These are phyloP conservation scores for Columbina picui DNA, from an alignment of 2,113 vertebrate genomes.

Conservation along the genomic window DNA sequence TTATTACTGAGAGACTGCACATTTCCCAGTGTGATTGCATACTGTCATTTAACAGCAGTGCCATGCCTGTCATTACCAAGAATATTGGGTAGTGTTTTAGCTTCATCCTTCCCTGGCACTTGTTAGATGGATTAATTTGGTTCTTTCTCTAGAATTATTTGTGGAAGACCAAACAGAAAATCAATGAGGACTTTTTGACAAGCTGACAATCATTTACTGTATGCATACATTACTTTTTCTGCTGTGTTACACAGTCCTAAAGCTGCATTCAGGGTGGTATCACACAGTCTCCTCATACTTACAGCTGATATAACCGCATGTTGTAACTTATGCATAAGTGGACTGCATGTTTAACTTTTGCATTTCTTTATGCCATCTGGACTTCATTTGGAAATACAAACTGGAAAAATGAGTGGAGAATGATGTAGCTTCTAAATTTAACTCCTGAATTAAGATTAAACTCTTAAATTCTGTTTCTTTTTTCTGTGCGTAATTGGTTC, in stretches of 20 bases:
- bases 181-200: neutral
- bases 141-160: neutral
- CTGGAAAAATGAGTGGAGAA: neutral
- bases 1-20: neutral
- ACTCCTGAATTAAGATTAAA: neutral
- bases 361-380: neutral
- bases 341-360: neutral
- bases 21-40: neutral
- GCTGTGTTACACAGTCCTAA: neutral
- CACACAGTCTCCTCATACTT: fast-evolving
- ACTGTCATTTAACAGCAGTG: neutral
- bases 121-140: neutral
- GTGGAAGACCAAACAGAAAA: neutral
- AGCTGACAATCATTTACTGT: neutral
- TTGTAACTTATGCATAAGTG: neutral
- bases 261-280: neutral
- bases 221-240: neutral
- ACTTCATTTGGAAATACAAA: neutral
- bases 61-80: neutral
- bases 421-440: neutral
- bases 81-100: neutral
- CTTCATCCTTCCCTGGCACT: neutral
- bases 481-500: neutral
- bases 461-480: neutral
- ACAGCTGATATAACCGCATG: neutral